Evolutionary conservation across 2,888 invertebrate genomes (phyloP), one percentile per base, ranked within the genome.

Genomic region (Mellilla xanthometata): DNA sequence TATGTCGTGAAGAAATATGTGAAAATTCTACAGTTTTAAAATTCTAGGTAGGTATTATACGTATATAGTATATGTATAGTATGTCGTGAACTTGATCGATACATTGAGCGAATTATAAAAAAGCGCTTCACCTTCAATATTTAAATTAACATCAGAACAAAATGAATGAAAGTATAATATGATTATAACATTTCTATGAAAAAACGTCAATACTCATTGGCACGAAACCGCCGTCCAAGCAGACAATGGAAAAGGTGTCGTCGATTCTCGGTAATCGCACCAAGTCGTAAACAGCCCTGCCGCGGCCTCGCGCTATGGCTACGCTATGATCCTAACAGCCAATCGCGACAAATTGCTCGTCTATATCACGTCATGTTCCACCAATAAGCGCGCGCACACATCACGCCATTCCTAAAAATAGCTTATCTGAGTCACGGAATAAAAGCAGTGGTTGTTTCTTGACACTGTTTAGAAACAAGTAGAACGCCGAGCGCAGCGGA

Each of bases 321-420:
- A 77, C 76, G 77, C 73, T 77, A 81, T 79, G 69, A 68, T 57
- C 63, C 58, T 59, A 65, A 54, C 65, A 60, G 61, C 91, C 91
- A 91, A 91, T 90, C 66, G 60, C 62, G 58, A 33, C 47, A 49
- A 40, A 56, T 66, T 56, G 50, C 60, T 61, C 43, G 55, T 57
- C 54, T 30, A 55, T 68, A 78, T 92, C 89, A 83, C 92, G 92
- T 80, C 90, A 93, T 80, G 57, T 62, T 11, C 54, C 53, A 60
- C 95, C 94, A 94, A 94, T 93, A 58, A 65, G 44, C 60, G 41
- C 1, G 31, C 62, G 34, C 3, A 11, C 53, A 72, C 69, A 85
- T 94, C 93, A 93, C 93, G 93, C 91, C 89, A 92, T 82, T 65
- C 83, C 91, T 92, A 93, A 92, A 92, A 92, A 92, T 92, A 92